Percentiles rank a stretch among this genome's conserved stretches.
These are phyloP conservation scores for Zaprionus lachaisei DNA, from an alignment of 1,140 invertebrate genomes.

Conservation along the genomic window DNA sequence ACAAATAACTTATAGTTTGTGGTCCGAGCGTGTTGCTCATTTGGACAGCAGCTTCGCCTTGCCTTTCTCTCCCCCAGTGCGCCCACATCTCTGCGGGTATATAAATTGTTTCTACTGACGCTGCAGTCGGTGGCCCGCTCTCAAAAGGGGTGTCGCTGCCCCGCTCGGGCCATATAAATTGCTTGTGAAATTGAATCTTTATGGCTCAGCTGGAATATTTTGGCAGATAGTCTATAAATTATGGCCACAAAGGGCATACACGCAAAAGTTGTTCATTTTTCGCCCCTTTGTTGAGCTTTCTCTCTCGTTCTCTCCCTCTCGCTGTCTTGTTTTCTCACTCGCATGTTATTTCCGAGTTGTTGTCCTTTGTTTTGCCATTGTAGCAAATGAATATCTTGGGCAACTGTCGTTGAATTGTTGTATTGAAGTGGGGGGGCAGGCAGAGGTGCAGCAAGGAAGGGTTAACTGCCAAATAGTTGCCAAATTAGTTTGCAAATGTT, in stretches of 20 bases:
- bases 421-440: conserved; percentile 51
- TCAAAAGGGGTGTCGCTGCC: conserved; percentile 51
- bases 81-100: conserved; percentile 40
- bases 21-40: conserved; percentile 69
- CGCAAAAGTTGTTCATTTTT: conserved; percentile 64
- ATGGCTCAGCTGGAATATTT: conserved; percentile 83
- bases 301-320: conserved; percentile 27
- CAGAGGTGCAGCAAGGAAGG: neutral
- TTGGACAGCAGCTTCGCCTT: conserved; percentile 35
- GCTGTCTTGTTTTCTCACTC: conserved; percentile 29
- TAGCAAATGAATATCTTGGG: conserved; percentile 74
- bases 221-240: conserved; percentile 83
- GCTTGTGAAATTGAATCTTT: conserved; percentile 83
- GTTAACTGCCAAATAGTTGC: conserved; percentile 65
- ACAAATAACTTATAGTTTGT: conserved; percentile 66
- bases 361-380: conserved; percentile 52
- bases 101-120: conserved; percentile 53
- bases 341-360: conserved; percentile 45
- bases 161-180: conserved; percentile 70
- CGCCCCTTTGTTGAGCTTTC: conserved; percentile 15
- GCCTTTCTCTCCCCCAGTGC: neutral
- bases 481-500: conserved; percentile 80
- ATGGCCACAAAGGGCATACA: conserved; percentile 81
- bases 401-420: conserved; percentile 59
- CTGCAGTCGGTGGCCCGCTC: conserved; percentile 2